These are phyloP conservation scores for rabbit (Oryctolagus cuniculus) DNA, from an alignment of 2,113 vertebrate genomes.

Conservation along the genomic window mOryCun1.1 NC_091442.1:63246001-63246500, in stretches of 20 bases:
- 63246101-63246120: neutral
- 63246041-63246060: neutral
- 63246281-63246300: neutral
- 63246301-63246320: neutral
- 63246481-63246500: neutral
- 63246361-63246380: neutral
- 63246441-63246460: neutral
- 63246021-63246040: neutral
- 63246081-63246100: neutral
- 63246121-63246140: neutral
- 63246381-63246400: neutral
- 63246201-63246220: neutral
- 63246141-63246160: constrained; percentile 12
- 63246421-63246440: neutral
- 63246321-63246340: constrained; percentile 4
- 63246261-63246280: neutral
- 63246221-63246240: neutral
- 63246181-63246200: neutral
- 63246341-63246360: neutral
- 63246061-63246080: neutral
- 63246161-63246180: neutral
- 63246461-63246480: neutral
- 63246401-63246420: neutral
- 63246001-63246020: neutral
- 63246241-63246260: neutral